Base-by-base conservation (phyloP, 2,113 vertebrate species). In the Boulengeromyrus knoepffleri region DNA sequence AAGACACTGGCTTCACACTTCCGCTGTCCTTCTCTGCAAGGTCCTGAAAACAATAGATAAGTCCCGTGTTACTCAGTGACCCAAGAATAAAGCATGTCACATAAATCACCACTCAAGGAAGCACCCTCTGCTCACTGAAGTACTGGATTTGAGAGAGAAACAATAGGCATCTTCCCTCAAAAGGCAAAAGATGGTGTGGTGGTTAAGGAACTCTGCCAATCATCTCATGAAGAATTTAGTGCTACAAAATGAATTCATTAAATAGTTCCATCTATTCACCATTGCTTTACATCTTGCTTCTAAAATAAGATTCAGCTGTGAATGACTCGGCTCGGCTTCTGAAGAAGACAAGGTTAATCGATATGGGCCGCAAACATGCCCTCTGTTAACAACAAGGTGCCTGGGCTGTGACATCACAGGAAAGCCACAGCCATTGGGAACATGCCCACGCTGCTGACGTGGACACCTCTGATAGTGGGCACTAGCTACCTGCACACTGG, bases 1-100 rank as follows among this genome's bases (percentile, higher is more conserved):
- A 50, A 87, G 58, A 90, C 84, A 74, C 47, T 70, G 36, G 85
- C 19, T 74, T 87, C 66, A 87, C 85, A 52, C n/a, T 87, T 70
- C 58, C 31, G 24, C 31, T 90, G 89, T 70, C 52, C 89, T 85
- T 89, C 80, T 89, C 24, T 12, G 24, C 52, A 39, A n/a, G 24
- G 24, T 58, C 77, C 89, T 86, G 84, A 87, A 87, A 90, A 36
- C 62, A 42, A 70, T 7, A 31, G n/a, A 87, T 17, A 39, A 52
- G 21, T 56, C 21, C 13, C n/a, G 6, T 49, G 27, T 87, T 49
- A 87, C 15, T 87, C 9, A 8, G n/a, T 31, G 45, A 21, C 21
- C 42, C 19, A 85, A n/a, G 39, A 85, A 83, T 83, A 86, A 49
- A 49, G 47, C 47, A 49, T 5, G 12, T 27, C 85, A 19, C n/a